These are phyloP conservation scores for Nylanderia fulva DNA, from an alignment of 1,140 invertebrate genomes.

Conservation along the genomic window DNA sequence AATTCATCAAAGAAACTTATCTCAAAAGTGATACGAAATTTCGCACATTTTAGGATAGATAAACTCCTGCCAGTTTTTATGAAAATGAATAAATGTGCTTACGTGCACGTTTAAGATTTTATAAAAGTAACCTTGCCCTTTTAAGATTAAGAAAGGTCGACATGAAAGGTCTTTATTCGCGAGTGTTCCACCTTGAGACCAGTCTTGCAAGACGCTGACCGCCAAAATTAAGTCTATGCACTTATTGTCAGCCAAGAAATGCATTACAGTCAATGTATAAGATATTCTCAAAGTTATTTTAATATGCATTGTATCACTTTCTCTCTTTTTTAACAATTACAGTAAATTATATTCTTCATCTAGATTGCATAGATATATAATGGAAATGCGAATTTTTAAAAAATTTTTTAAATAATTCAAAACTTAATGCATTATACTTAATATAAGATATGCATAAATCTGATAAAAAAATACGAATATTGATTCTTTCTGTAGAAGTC, in stretches of 20 bases:
- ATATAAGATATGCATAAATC: background rate
- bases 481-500: background rate
- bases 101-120: background rate
- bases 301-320: background rate
- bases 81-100: background rate
- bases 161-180: background rate
- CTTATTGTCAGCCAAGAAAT: background rate
- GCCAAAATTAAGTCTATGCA: background rate
- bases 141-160: background rate
- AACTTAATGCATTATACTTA: background rate
- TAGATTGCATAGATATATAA: background rate
- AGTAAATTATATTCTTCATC: background rate
- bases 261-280: background rate
- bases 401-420: background rate
- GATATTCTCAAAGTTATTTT: background rate
- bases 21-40: background rate
- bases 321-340: background rate
- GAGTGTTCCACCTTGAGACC: slow-evolving; percentile 20
- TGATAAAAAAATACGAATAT: background rate
- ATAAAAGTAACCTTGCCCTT: background rate
- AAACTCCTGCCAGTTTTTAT: background rate
- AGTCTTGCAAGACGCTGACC: background rate
- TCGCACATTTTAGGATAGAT: background rate
- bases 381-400: background rate
- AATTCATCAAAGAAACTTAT: background rate